Evolutionary conservation across 2,888 invertebrate species (phyloP).

Genomic region (Drosophila paramelanica): DNA sequence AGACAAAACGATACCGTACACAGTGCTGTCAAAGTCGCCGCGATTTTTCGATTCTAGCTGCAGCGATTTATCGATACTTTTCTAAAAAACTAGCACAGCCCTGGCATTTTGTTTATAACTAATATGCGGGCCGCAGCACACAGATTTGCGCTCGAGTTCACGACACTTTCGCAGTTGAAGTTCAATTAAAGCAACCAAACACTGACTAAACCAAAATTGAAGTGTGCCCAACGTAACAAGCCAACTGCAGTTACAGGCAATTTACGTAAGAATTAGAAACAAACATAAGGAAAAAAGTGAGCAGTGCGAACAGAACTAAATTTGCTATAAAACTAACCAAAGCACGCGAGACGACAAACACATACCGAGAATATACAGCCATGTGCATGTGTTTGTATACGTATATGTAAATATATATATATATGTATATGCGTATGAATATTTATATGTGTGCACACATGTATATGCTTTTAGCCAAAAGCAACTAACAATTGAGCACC

Average conservation of each 20-base stretch:
- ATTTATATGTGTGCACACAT: too few species aligned
- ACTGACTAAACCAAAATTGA: conserved; percentile 18
- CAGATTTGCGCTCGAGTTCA: conserved; percentile 17
- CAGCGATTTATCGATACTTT: conserved; percentile 15
- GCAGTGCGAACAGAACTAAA: conserved; percentile 35
- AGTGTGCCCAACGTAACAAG: conserved; percentile 2
- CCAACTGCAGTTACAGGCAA: conserved; percentile 21
- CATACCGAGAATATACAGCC: conserved; percentile 10
- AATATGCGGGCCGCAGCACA: conserved; percentile 48
- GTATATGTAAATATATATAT: conserved; percentile 10
- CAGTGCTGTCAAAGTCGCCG: conserved; percentile 12
- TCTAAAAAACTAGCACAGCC: conserved; percentile 5
- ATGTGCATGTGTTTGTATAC: neutral
- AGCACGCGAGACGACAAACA: conserved; percentile 8
- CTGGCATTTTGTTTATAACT: conserved; percentile 67
- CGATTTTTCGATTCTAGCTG: neutral
- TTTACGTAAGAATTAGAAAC: conserved; percentile 53
- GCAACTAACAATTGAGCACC: conserved; percentile 55
- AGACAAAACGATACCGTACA: conserved; percentile 4
- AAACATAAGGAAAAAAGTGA: conserved; percentile 28
- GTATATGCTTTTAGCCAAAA: conserved; percentile 35
- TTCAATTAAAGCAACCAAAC: conserved; percentile 38
- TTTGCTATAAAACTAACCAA: conserved; percentile 30
- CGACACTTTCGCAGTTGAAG: conserved; percentile 27
- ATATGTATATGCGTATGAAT: neutral